Evolutionary conservation across 2,113 vertebrate genomes (phyloP).

Genomic region (Garra rufa): DNA sequence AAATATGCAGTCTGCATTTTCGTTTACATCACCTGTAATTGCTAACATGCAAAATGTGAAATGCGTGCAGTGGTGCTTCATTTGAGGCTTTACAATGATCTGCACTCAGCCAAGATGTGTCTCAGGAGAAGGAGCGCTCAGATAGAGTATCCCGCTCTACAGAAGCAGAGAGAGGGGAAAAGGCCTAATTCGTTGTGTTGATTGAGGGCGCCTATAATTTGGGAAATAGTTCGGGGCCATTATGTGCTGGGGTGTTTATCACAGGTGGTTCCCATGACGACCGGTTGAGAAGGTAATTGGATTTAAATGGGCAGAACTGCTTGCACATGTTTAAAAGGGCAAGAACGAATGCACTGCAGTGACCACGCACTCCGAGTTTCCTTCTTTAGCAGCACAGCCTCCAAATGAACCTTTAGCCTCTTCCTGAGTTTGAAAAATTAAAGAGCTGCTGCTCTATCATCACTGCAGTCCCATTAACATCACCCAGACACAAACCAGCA

Average conservation of each 20-base stretch:
- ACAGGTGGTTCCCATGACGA: slow-evolving; percentile 69
- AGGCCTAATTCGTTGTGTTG: slow-evolving; percentile 56
- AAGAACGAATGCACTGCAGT: slow-evolving; percentile 43
- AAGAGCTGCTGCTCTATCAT: background rate
- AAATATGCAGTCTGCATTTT: background rate
- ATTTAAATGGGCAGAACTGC: slow-evolving; percentile 65
- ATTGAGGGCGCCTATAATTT: slow-evolving; percentile 67
- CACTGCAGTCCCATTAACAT: slow-evolving; percentile 12
- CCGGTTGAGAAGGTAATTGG: slow-evolving; percentile 63
- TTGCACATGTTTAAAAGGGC: slow-evolving; percentile 63
- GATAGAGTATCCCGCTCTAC: slow-evolving; percentile 31
- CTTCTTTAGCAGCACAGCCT: slow-evolving; percentile 35
- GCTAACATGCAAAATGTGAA: slow-evolving; percentile 15
- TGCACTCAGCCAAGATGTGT: background rate
- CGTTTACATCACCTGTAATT: slow-evolving; percentile 2
- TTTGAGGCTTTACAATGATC: background rate
- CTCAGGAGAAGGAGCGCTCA: slow-evolving; percentile 9
- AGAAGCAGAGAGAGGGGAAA: slow-evolving; percentile 22
- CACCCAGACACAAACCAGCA: slow-evolving; percentile 24
- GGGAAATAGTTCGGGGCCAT: slow-evolving; percentile 61
- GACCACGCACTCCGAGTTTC: slow-evolving; percentile 11
- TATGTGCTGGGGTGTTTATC: slow-evolving; percentile 63
- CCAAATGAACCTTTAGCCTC: slow-evolving; percentile 30
- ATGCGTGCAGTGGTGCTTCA: background rate
- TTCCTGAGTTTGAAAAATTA: slow-evolving; percentile 24